Percentiles rank a stretch among this genome's conserved stretches.
Evolutionary conservation across 2,888 invertebrate genomes (phyloP).

Genomic region (Trisateles emortualis): DNA sequence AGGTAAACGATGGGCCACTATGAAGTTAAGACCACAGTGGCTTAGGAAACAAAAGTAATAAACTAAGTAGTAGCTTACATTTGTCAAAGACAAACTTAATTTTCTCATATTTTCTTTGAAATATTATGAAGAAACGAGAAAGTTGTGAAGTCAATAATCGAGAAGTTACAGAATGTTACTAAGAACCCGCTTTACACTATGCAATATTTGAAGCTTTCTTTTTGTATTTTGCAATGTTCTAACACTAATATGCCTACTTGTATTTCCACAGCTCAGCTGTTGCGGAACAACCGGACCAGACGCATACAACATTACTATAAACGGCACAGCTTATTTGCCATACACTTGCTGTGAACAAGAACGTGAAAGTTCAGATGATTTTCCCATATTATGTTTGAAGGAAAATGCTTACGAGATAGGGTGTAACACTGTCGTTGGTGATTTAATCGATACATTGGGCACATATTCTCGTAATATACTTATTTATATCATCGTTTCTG

Average conservation of each 20-base stretch:
- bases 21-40: no score
- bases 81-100: no score
- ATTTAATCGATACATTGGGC: not conserved
- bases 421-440: conserved; percentile 8
- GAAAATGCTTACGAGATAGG: conserved; percentile 27
- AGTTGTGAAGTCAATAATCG: no score
- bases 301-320: conserved; percentile 16
- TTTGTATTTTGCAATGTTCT: no score
- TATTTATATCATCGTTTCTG: not conserved
- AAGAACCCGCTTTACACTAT: no score
- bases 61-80: no score
- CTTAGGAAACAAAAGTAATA: no score
- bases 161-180: no score
- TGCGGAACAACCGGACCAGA: conserved; percentile 36
- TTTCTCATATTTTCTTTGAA: no score
- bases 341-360: conserved; percentile 26
- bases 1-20: no score
- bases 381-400: conserved; percentile 13
- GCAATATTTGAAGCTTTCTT: no score
- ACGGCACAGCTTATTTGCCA: conserved; percentile 9
- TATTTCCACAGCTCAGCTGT: conserved; percentile 29
- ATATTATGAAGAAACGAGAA: no score
- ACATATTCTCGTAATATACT: not conserved
- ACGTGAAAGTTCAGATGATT: not conserved
- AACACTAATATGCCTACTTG: not conserved